Conservation (phyloP, 1,140 invertebrate genomes). For the Drosophila novamexicana region DNA sequence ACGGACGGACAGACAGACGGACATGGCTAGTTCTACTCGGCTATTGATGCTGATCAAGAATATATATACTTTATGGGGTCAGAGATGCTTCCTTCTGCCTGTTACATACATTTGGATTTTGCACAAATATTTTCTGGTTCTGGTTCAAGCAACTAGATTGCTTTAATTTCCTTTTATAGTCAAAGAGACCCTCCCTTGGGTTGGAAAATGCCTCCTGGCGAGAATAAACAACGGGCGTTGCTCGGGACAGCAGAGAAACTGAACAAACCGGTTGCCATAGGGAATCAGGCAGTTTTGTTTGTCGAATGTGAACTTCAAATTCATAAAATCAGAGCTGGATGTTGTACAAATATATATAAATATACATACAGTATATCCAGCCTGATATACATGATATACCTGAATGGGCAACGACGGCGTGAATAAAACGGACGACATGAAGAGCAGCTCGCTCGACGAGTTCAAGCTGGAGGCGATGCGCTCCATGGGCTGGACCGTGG, state of each 20-base stretch:
- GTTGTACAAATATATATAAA: neutral
- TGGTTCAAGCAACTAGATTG: neutral
- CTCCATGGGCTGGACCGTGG: slow-evolving; percentile 87
- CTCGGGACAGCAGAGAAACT: neutral
- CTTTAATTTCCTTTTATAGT: no score
- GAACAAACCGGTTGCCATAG: slow-evolving; percentile 35
- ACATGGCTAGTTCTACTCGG: no score
- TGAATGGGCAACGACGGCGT: slow-evolving; percentile 25
- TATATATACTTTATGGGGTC: no score
- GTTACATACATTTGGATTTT: no score
- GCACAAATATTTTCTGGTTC: no score
- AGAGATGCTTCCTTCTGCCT: no score
- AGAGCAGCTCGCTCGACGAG: slow-evolving; percentile 58
- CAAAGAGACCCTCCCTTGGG: no score
- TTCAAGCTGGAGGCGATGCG: slow-evolving; percentile 70
- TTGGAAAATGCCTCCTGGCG: neutral
- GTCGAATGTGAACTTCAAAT: slow-evolving; percentile 9
- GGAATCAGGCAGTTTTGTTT: slow-evolving; percentile 10
- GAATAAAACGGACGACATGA: slow-evolving; percentile 69
- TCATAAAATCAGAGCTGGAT: slow-evolving; percentile 3
- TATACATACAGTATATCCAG: neutral
- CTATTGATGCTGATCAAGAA: no score
- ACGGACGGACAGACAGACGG: no score
- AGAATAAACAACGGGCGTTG: slow-evolving; percentile 5
- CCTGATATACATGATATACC: slow-evolving; percentile 1